phyloP scores from a whole-genome alignment of 1,140 invertebrate species.

The Micrasema longulum region DNA sequence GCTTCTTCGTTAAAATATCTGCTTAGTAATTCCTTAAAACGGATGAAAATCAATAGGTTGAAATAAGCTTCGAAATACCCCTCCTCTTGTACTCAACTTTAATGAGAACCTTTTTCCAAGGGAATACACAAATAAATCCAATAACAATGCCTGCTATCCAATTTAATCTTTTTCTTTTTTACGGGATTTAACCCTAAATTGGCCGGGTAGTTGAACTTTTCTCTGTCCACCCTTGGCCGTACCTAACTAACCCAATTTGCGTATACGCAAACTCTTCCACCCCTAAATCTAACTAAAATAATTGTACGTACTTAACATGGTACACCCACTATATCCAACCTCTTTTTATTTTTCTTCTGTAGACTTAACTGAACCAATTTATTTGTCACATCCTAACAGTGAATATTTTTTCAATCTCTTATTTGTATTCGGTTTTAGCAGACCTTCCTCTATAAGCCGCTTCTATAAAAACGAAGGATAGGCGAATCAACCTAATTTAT shows the following conservation, averaged over 20 bases:
- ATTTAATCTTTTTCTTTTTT: slow-evolving; percentile 22
- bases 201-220: slow-evolving; percentile 7
- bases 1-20: too few species aligned
- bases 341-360: neutral
- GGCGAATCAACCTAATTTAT: too few species aligned
- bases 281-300: slow-evolving; percentile 25
- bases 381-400: too few species aligned
- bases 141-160: slow-evolving; percentile 20
- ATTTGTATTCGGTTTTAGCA: too few species aligned
- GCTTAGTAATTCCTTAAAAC: too few species aligned
- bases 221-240: too few species aligned
- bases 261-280: slow-evolving; percentile 7
- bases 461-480: too few species aligned
- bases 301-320: slow-evolving; percentile 16
- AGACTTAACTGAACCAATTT: too few species aligned
- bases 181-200: slow-evolving; percentile 32
- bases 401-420: too few species aligned
- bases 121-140: slow-evolving; percentile 33
- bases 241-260: slow-evolving; percentile 34
- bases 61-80: neutral
- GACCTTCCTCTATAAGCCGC: too few species aligned
- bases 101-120: slow-evolving; percentile 16
- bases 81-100: slow-evolving; percentile 8
- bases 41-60: slow-evolving; percentile 4
- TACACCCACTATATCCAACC: neutral